Evolutionary conservation across 2,797 vertebrate species (phyloP), one percentile per base, ranked within the genome.

Genomic region (Nannoperca obscura): DNA sequence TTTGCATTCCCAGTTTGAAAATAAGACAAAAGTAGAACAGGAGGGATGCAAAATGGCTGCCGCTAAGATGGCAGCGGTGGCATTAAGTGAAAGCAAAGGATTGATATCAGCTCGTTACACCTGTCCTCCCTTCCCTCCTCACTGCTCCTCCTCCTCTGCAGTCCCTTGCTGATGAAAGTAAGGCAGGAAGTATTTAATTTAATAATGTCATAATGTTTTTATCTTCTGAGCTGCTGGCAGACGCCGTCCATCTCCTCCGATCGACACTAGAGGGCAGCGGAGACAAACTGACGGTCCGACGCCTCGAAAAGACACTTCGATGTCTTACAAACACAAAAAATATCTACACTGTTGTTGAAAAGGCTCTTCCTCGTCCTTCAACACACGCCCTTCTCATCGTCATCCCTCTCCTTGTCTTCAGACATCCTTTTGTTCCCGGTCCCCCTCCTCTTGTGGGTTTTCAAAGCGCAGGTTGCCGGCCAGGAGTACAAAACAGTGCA

Each of bases 131-230:
- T 22, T 27, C 36, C 38, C 78, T 83, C 81, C 84, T 77, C 86
- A 59, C 63, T 52, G 38, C 65, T 63, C 22, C 64, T 38, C 68
- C 62, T 85, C 65, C 82, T 87, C 77, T 71, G 63, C 77, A 76
- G 79, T 80, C 83, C 68, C 80, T 92, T 75, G 95, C 82, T 85
- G 81, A 90, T 85, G 22, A 84, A 88, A 95, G 95, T 97, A 97
- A 98, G 97, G 97, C 97, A 98, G 97, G 97, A 96, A 97, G 96
- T 96, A 84, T 87, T 96, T 88, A 93, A 94, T 95, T 95, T 78
- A 86, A 91, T 91, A 60, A 94, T 83, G 89, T 93, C 93, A 62
- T 93, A 95, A 94, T 86, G 36, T 55, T 68, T 65, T 93, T 87
- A 85, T 95, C 92, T 95, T 95, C 89, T 87, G 90, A 94, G 88